These are phyloP conservation scores for Thomomys bottae DNA, from an alignment of 2,113 vertebrate species.

Conservation along the genomic window DNA sequence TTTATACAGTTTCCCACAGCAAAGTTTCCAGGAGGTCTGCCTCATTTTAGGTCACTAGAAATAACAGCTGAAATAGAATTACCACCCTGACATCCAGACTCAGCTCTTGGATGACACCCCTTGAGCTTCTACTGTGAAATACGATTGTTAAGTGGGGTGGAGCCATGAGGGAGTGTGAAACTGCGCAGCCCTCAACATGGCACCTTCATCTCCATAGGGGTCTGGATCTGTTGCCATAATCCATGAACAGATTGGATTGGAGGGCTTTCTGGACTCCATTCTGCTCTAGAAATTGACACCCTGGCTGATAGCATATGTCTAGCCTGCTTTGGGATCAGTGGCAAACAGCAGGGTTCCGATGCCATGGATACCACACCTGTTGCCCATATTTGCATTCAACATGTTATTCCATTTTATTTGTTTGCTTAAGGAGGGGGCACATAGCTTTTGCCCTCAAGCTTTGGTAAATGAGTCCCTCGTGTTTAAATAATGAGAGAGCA, in stretches of 20 bases:
- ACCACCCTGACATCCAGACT: background rate
- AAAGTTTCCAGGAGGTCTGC: background rate
- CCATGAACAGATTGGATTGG: background rate
- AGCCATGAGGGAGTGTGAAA: background rate
- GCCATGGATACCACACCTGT: constrained; percentile 75
- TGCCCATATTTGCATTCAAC: constrained; percentile 76
- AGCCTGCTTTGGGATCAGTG: constrained; percentile 38
- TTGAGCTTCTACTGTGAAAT: background rate
- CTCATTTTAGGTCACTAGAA: background rate
- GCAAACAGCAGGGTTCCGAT: constrained; percentile 62
- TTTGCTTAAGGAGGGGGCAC: constrained; percentile 77
- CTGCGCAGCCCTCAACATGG: background rate
- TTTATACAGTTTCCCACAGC: constrained; percentile 1
- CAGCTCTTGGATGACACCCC: background rate
- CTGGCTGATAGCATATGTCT: constrained; percentile 62
- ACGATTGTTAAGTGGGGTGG: background rate
- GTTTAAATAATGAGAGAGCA: constrained; percentile 53
- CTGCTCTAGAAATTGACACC: constrained; percentile 39
- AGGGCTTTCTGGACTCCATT: background rate
- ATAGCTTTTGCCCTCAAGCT: constrained; percentile 71
- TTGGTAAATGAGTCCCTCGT: constrained; percentile 49
- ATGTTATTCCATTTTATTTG: constrained; percentile 77
- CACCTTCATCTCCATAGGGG: background rate
- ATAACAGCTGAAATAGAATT: background rate
- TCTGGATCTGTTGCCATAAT: background rate